These are phyloP conservation scores for Orchesellides sinensis DNA, from an alignment of 2,888 invertebrate species.

Conservation along the genomic window DNA sequence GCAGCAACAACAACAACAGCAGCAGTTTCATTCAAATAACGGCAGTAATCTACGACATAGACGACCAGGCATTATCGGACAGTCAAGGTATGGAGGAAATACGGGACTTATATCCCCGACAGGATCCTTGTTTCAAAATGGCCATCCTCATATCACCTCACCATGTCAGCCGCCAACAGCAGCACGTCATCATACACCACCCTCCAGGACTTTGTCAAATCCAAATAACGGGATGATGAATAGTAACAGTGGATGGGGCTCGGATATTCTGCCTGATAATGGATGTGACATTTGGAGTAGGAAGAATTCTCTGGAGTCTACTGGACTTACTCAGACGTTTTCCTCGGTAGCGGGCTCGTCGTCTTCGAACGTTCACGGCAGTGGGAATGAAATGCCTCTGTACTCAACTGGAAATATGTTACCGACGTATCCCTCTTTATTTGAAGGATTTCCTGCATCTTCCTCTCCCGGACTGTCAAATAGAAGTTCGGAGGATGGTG, in stretches of 20 bases:
- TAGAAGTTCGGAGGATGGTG: constrained; percentile 55
- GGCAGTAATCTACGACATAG: constrained; percentile 15
- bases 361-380: constrained; percentile 17
- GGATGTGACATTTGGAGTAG: constrained; percentile 73
- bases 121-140: constrained; percentile 13
- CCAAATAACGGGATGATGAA: constrained; percentile 11
- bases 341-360: constrained; percentile 44
- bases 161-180: no score
- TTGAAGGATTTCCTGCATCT: constrained; percentile 46
- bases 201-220: constrained; percentile 43
- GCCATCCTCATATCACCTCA: constrained; percentile 11
- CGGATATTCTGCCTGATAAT: constrained; percentile 71
- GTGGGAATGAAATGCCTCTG: constrained; percentile 46
- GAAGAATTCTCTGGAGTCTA: constrained; percentile 37
- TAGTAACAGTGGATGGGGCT: constrained; percentile 54
- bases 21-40: constrained; percentile 26
- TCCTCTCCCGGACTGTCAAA: constrained; percentile 53
- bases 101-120: constrained; percentile 23
- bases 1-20: constrained; percentile 26
- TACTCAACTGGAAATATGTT: constrained; percentile 52
- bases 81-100: constrained; percentile 49
- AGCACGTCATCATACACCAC: constrained; percentile 65
- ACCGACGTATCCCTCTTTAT: constrained; percentile 33
- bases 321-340: constrained; percentile 38
- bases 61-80: constrained; percentile 72